Base-by-base conservation (phyloP, 2,797 vertebrate genomes). In the Takifugu rubripes region DNA sequence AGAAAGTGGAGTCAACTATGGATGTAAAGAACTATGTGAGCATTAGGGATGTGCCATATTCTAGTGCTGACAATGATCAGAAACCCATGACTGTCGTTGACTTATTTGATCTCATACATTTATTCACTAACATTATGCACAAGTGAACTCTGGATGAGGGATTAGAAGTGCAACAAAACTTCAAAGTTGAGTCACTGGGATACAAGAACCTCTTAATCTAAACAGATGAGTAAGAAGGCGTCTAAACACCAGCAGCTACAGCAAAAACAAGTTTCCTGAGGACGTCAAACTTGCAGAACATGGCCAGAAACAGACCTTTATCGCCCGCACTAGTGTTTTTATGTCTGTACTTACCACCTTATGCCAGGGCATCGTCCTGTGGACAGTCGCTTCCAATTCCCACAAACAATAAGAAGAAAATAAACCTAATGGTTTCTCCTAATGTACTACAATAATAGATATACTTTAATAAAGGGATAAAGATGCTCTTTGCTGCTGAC, bases 1-100 rank as follows among this genome's bases (percentile, higher is more conserved):
- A 94, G 90, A 94, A 90, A 95, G 87, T 90, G 90, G 77, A 89
- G 92, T 95, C 91, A 96, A 94, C 88, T 84, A 92, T 81, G 84
- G 89, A 87, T 77, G 82, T 87, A 84, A 88, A 76, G 78, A 80
- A 74, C 76, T 77, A 40, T 72, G 58, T 79, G 58, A 62, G 48
- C 66, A 25, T 61, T 57, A 45, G n/a, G 50, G 29, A 17, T 52
- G 29, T 33, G 9, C 50, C 50, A 52, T 52, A 52, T 11, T 21
- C 16, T 29, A 33, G 16, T 5, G 27, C 5, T 17, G 3, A 40
- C 36, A 40, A 12, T 14, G 36, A 40, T 40, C 36, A 40, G 12
- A 40, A 40, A 14, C 40, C 36, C n/a, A 46, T 46, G 45, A 46
- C 24, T 21, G 24, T 21, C 21, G 21, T 21, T 10, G 17, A 21